phyloP scores from a whole-genome alignment of 2,113 vertebrate genomes.

The Sula dactylatra region DNA sequence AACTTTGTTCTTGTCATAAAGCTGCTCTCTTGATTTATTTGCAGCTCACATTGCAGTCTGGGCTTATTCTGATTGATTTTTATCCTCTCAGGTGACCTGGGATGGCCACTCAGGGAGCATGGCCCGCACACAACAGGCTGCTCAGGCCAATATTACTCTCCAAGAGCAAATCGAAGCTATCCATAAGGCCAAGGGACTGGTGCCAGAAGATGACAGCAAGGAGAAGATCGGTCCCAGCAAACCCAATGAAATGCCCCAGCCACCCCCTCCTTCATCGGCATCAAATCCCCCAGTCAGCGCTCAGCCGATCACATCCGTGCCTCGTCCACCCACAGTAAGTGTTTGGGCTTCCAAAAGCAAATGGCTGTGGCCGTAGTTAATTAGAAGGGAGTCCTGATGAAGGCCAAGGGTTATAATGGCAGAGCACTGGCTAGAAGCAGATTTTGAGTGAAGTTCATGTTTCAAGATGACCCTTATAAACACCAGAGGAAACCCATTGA shows the following conservation, averaged over 20 bases:
- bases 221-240: conserved; percentile 99
- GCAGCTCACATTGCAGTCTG: neutral
- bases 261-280: conserved; percentile 75
- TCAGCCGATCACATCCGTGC: conserved; percentile 76
- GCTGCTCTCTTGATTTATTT: neutral
- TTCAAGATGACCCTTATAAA: neutral
- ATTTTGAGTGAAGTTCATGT: neutral
- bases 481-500: neutral
- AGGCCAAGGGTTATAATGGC: neutral
- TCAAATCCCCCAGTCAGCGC: conserved; percentile 79
- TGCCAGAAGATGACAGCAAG: conserved; percentile 94
- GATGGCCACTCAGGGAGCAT: conserved; percentile 98
- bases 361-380: neutral
- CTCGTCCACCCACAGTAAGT: conserved; percentile 79
- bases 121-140: conserved; percentile 97
- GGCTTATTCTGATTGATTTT: neutral
- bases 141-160: conserved; percentile 98
- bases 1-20: neutral
- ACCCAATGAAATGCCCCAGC: conserved; percentile 85
- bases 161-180: conserved; percentile 99
- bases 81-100: conserved; percentile 88
- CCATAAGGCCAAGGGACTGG: conserved; percentile 97
- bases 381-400: neutral
- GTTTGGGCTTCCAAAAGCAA: neutral
- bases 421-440: neutral